Base-by-base conservation (phyloP, 1,140 invertebrate genomes). In the Formica selysi region DNA sequence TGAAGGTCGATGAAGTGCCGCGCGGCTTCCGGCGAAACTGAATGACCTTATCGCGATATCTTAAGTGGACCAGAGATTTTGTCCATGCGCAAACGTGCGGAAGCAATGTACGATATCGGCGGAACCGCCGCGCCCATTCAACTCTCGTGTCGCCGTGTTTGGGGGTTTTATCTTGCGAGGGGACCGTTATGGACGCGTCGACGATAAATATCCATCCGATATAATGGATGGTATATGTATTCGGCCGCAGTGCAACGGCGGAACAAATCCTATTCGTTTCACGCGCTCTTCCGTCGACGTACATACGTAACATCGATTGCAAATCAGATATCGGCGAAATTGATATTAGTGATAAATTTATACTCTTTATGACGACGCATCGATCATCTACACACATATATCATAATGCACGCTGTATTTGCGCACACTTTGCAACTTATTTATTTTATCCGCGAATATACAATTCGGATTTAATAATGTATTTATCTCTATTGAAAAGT, bases 181-280 rank as follows among this genome's bases (percentile, higher is more conserved):
- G 88, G 76, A 86, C 48, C 74, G 85, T 81, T 51, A 51, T 86
- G 86, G 76, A 90, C 80, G 71, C 32, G 41, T 71, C 76, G 38
- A 65, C 89, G 86, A 91, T 91, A 91, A 91, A 91, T 91, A 88
- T 86, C 86, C 86, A 80, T 85, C 71, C 85, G 79, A 83, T 90
- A 90, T 91, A 90, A 91, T 90, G 87, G 86, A 91, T 87, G 73
- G 65, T 32, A 61, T 67, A 59, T 78, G 85, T 73, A 64, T 89
- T 85, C 59, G 74, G 44, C 70, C 62, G 70, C 51, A 62, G 61
- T 16, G 71, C 36, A 73, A 86, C 85, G 79, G 41, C 11, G 71
- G 65, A 86, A 89, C 80, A 89, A 89, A 89, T 89, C 87, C 88
- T 89, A 78, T 89, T 89, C 85, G 83, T 89, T 89, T 76, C 76